Evolutionary conservation across 2,888 invertebrate species (phyloP).

Genomic region (Amphipyra berbera): DNA sequence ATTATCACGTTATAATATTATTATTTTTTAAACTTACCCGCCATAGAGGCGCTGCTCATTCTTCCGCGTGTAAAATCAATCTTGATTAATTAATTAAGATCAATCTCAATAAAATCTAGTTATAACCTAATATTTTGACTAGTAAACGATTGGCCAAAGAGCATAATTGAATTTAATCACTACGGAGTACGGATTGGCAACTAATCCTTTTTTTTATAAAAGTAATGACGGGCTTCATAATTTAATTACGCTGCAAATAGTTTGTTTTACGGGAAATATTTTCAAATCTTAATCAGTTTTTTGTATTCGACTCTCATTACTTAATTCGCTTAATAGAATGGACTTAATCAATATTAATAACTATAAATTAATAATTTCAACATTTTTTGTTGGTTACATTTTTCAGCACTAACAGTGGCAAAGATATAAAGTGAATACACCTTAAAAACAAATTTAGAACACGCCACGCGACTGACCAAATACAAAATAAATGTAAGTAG

Average conservation of each 20-base stretch:
- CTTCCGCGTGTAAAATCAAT: constrained; percentile 87
- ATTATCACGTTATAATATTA: background rate
- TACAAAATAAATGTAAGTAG: too few species aligned
- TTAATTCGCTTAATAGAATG: background rate
- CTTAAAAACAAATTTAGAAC: too few species aligned
- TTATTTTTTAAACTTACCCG: constrained; percentile 74
- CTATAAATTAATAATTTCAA: too few species aligned
- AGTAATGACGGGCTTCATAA: constrained; percentile 38
- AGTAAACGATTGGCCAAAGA: constrained; percentile 23
- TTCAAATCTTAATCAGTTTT: background rate
- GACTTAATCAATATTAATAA: too few species aligned
- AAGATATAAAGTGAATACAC: too few species aligned
- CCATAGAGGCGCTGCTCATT: constrained; percentile 89
- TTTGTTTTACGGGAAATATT: constrained; percentile 5
- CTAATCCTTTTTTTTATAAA: constrained; percentile 34
- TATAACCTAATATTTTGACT: constrained; percentile 41
- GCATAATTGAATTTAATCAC: too few species aligned
- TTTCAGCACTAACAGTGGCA: too few species aligned
- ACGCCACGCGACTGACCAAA: too few species aligned
- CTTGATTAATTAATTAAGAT: constrained; percentile 68
- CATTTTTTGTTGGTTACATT: too few species aligned
- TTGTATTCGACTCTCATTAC: background rate
- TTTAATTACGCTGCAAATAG: constrained; percentile 48
- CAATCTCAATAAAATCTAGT: constrained; percentile 44
- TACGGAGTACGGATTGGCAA: constrained; percentile 22